Conservation (phyloP, 1,140 invertebrate species). For the Drosophila ohnishii region DNA sequence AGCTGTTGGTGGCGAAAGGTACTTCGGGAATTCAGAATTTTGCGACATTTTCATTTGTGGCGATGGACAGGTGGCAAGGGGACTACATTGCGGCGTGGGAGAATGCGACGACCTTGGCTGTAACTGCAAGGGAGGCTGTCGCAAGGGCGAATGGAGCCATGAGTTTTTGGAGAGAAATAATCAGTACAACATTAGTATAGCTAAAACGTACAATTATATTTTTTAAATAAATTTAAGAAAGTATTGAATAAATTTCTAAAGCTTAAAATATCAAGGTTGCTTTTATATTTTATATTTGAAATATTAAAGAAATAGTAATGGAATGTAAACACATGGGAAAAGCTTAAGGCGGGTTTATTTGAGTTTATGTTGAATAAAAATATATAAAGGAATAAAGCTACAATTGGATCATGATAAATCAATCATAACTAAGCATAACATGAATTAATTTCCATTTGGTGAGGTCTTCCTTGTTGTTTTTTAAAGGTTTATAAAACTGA, state of each 20-base stretch:
- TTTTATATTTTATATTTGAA: neutral
- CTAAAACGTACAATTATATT: neutral
- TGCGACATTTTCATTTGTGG: constrained; percentile 5
- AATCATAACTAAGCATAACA: no score
- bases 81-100: neutral
- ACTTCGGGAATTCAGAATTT: neutral
- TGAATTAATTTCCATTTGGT: no score
- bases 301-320: no score
- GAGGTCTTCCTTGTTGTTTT: no score
- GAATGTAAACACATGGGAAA: neutral
- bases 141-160: neutral
- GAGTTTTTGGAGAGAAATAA: neutral
- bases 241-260: neutral
- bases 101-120: neutral
- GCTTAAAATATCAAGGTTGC: neutral
- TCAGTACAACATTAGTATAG: constrained; percentile 3
- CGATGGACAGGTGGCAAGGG: neutral
- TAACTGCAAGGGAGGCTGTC: neutral
- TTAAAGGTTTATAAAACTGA: no score
- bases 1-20: neutral
- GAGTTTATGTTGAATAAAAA: neutral
- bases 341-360: neutral
- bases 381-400: no score
- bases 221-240: neutral
- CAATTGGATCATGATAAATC: no score